Percentiles rank a stretch among this genome's conserved stretches.
These are phyloP conservation scores for Epirrhoe tristata DNA, from an alignment of 2,888 invertebrate species.

Conservation along the genomic window DNA sequence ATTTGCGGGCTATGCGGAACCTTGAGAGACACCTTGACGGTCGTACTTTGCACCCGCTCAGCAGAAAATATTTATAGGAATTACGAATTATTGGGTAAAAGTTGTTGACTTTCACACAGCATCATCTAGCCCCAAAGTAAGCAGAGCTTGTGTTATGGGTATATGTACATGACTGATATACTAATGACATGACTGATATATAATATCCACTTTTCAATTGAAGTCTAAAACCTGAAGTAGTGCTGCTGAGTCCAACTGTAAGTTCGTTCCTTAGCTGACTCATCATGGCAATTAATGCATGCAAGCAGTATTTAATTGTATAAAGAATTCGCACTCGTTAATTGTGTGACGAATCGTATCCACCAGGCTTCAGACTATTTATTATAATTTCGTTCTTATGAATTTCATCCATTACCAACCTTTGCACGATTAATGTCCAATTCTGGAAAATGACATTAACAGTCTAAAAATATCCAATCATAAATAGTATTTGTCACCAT, in stretches of 20 bases:
- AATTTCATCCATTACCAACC: not conserved
- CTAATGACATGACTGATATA: too few relatives aligned
- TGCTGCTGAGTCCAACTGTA: too few relatives aligned
- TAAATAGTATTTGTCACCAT: too few relatives aligned
- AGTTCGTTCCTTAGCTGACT: not conserved
- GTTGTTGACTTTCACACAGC: too few relatives aligned
- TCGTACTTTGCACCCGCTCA: constrained; percentile 30
- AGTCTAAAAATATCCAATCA: too few relatives aligned
- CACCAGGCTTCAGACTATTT: not conserved
- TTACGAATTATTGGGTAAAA: constrained; percentile 8
- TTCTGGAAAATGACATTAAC: too few relatives aligned
- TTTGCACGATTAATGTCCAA: too few relatives aligned
- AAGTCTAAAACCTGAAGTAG: too few relatives aligned
- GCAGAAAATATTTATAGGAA: constrained; percentile 10
- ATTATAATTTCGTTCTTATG: not conserved
- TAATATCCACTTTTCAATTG: too few relatives aligned
- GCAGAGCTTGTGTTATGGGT: too few relatives aligned
- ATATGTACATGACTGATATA: too few relatives aligned
- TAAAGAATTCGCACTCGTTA: not conserved
- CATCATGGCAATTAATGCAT: not conserved
- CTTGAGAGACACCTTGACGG: constrained; percentile 33
- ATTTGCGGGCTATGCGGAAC: constrained; percentile 17
- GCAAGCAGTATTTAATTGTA: not conserved
- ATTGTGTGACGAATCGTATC: not conserved
- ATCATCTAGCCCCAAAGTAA: too few relatives aligned